Evolutionary conservation across 92 coral and sea anemone genomes (phyloP).

Genomic region (Galaxea fascicularis): DNA sequence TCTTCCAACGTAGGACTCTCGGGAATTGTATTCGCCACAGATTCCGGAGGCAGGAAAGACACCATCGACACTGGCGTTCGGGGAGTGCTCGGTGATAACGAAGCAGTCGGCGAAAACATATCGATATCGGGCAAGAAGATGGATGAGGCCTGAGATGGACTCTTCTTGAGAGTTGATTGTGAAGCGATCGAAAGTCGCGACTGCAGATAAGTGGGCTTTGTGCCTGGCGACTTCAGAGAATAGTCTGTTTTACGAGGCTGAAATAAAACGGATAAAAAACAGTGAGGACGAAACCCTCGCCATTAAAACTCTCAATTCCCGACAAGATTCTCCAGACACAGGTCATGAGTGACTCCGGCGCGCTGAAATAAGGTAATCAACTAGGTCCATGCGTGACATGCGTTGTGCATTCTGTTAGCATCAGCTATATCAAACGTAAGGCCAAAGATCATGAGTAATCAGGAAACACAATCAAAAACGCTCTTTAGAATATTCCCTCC

Average conservation of each 20-base stretch:
- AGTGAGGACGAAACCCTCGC: no score
- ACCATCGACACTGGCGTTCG: constrained; percentile 65
- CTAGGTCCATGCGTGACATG: no score
- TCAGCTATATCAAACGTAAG: no score
- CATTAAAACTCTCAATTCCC: no score
- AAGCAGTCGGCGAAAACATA: constrained; percentile 48
- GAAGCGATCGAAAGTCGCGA: constrained; percentile 80
- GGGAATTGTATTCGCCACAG: constrained; percentile 68
- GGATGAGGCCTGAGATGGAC: constrained; percentile 70
- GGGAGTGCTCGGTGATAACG: constrained; percentile 64
- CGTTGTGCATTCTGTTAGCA: no score
- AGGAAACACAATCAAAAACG: no score
- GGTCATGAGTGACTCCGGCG: no score
- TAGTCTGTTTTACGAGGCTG: constrained; percentile 90
- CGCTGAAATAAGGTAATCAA: no score
- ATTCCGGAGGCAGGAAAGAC: constrained; percentile 70
- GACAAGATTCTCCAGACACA: no score
- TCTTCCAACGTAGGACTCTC: constrained; percentile 78
- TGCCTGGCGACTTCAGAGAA: constrained; percentile 89
- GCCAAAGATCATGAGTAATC: no score
- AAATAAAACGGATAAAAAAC: not conserved
- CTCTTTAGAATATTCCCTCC: no score
- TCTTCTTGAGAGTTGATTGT: constrained; percentile 68
- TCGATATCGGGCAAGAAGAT: constrained; percentile 62
- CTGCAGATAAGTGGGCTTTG: constrained; percentile 46